Conservation (phyloP, 2,888 invertebrate genomes). For the Steinernema scapterisci region DNA sequence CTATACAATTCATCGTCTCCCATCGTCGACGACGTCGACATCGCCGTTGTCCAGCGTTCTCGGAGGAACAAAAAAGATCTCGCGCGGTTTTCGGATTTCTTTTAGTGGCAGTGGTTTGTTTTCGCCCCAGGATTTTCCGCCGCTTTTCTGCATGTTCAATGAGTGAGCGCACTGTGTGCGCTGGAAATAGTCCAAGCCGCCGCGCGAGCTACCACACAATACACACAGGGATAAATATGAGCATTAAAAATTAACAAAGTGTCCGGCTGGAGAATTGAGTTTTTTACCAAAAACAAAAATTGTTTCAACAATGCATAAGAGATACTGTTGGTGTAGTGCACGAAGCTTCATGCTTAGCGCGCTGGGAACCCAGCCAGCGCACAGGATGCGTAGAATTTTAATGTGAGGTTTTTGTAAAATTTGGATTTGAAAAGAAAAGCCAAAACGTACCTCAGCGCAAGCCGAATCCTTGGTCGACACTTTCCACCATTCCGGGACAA, state of each 20-base stretch:
- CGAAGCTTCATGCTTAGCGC: too few relatives aligned
- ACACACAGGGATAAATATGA: background rate
- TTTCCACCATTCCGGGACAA: slow-evolving; percentile 56
- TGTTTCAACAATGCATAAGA: background rate
- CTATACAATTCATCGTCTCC: too few relatives aligned
- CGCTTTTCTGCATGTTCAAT: too few relatives aligned
- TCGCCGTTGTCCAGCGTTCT: too few relatives aligned
- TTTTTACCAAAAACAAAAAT: background rate
- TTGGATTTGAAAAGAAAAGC: background rate
- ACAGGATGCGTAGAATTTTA: background rate
- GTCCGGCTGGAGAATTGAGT: background rate
- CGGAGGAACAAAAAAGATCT: too few relatives aligned
- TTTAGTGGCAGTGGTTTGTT: too few relatives aligned
- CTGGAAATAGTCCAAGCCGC: too few relatives aligned
- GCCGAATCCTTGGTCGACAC: slow-evolving; percentile 44
- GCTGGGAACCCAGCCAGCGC: too few relatives aligned
- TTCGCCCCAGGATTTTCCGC: too few relatives aligned
- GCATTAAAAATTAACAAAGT: slow-evolving; percentile 5
- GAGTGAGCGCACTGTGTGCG: too few relatives aligned
- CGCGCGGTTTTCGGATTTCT: too few relatives aligned
- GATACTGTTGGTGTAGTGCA: background rate
- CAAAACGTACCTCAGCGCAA: slow-evolving; percentile 16
- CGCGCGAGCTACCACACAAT: background rate
- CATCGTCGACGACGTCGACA: too few relatives aligned
- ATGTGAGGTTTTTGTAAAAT: background rate